Evolutionary conservation across 2,797 vertebrate species (phyloP).

Genomic region (Hybognathus amarus): DNA sequence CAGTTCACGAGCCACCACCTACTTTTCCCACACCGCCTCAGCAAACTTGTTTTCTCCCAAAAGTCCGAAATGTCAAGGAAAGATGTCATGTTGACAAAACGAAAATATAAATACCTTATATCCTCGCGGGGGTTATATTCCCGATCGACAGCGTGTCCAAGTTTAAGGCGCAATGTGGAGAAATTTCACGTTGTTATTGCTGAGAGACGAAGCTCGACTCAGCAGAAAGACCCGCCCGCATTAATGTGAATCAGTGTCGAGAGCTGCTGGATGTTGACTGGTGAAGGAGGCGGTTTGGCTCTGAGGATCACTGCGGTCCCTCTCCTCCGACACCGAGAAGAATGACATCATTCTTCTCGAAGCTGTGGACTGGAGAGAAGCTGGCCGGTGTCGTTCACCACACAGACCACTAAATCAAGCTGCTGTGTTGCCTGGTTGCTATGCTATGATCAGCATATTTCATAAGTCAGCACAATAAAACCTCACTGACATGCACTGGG

Average conservation of each 20-base stretch:
- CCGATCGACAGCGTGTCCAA: conserved; percentile 59
- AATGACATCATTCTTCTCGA: conserved; percentile 79
- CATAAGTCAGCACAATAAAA: background rate
- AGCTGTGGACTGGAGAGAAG: conserved; percentile 14
- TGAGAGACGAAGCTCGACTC: conserved; percentile 69
- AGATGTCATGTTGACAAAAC: background rate
- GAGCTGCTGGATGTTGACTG: conserved; percentile 52
- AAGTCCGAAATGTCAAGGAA: conserved; percentile 1
- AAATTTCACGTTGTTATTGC: conserved; percentile 63
- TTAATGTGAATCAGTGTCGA: conserved; percentile 44
- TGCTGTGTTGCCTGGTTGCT: background rate
- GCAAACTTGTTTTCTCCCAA: conserved; percentile 49
- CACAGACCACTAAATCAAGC: background rate
- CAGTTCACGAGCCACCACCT: conserved; percentile 69
- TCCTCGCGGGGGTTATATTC: conserved; percentile 1
- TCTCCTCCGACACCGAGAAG: conserved; percentile 68
- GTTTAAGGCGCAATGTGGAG: conserved; percentile 61
- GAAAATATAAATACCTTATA: conserved; percentile 47
- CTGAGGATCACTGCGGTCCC: conserved; percentile 57
- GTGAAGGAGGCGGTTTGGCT: conserved; percentile 55
- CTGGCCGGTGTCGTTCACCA: background rate
- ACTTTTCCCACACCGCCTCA: conserved; percentile 58
- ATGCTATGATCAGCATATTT: background rate
- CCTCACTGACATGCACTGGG: background rate
- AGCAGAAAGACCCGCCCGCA: conserved; percentile 70